Percentiles rank a stretch among this genome's conserved stretches.
phyloP scores from a whole-genome alignment of 2,797 vertebrate genomes.

The Phalanger gymnotis region DNA sequence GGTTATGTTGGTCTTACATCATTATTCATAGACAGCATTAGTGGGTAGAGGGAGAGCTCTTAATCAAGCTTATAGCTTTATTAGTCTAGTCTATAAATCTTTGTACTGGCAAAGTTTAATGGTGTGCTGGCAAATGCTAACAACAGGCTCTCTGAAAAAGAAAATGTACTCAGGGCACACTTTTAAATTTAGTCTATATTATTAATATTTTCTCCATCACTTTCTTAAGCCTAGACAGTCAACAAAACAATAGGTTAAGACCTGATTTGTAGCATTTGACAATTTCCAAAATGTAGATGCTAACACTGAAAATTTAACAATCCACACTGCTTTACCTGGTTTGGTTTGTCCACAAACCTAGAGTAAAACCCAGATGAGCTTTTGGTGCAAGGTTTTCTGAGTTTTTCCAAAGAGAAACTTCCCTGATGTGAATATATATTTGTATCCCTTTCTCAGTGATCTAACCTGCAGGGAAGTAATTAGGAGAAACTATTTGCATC shows the following conservation, averaged over 20 bases:
- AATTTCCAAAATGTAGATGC: neutral
- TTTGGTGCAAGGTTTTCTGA: neutral
- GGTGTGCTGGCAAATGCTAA: neutral
- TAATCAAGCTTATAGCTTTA: neutral
- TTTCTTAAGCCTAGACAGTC: neutral
- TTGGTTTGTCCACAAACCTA: neutral
- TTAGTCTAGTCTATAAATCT: neutral
- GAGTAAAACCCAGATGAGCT: neutral
- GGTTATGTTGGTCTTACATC: too few relatives aligned
- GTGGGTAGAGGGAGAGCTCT: too few relatives aligned
- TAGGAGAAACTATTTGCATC: neutral
- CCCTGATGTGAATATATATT: neutral
- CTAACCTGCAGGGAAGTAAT: neutral
- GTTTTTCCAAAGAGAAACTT: neutral
- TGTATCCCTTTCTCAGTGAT: neutral
- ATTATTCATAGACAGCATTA: too few relatives aligned
- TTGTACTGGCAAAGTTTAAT: neutral
- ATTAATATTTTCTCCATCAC: neutral
- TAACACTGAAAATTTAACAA: neutral
- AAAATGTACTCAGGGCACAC: too few relatives aligned
- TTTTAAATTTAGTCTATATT: neutral
- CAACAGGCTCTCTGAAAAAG: neutral
- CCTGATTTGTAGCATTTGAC: neutral
- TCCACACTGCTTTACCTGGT: neutral
- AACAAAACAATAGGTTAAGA: neutral